Conservation (phyloP, 2,113 vertebrate species). For the Pyrgilauda ruficollis region DNA sequence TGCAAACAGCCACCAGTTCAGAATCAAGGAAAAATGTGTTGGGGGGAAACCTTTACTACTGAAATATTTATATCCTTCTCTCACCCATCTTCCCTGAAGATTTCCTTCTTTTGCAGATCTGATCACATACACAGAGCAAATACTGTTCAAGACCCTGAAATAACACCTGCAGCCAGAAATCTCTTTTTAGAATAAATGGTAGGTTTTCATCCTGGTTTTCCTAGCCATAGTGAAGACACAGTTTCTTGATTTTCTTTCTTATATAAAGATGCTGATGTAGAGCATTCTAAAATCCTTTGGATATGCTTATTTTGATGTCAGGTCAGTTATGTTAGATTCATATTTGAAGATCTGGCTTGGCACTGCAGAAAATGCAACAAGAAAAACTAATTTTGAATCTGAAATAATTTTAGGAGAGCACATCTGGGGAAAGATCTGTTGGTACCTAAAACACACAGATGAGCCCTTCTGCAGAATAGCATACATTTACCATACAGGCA, state of each 20-base stretch:
- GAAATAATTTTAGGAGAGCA: background rate
- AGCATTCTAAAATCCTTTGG: conserved; percentile 13
- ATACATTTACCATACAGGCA: background rate
- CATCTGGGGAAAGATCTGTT: background rate
- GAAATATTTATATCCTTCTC: conserved; percentile 2
- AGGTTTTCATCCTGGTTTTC: conserved; percentile 20
- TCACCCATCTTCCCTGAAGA: background rate
- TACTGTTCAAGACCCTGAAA: conserved; percentile 31
- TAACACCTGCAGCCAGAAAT: conserved; percentile 42
- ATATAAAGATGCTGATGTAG: conserved; percentile 7
- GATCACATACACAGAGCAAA: conserved; percentile 18
- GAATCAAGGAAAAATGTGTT: background rate
- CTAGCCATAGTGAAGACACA: background rate
- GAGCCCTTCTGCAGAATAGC: background rate
- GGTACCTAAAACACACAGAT: background rate
- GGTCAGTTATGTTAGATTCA: background rate
- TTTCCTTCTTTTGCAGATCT: background rate
- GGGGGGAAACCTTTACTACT: background rate
- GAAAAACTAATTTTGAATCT: background rate
- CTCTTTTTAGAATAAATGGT: conserved; percentile 35
- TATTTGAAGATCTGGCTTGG: background rate
- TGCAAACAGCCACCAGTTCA: background rate
- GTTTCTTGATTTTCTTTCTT: conserved; percentile 22
- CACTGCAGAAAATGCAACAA: background rate
- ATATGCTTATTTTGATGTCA: background rate